Percentiles rank a stretch among this genome's conserved stretches.
phyloP scores from a whole-genome alignment of 2,113 vertebrate species.

The Axis porcinus region DNA sequence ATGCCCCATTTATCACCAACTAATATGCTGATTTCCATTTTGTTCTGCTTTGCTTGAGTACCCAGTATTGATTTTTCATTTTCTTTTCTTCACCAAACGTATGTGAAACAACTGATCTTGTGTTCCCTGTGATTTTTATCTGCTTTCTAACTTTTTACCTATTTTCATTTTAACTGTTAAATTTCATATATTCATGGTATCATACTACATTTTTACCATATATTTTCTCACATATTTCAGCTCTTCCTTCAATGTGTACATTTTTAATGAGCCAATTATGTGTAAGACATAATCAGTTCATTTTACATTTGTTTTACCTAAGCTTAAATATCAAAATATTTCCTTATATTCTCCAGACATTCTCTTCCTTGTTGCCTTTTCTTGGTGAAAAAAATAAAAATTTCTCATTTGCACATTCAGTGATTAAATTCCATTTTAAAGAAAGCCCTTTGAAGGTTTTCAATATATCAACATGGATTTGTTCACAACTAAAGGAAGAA shows the following conservation, averaged over 20 bases:
- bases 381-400: background rate
- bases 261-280: background rate
- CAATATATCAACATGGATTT: background rate
- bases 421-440: conserved; percentile 34
- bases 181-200: background rate
- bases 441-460: background rate
- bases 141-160: background rate
- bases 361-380: background rate
- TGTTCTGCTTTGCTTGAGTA: background rate
- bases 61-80: background rate
- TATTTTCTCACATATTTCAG: background rate
- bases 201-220: background rate
- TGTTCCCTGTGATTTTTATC: background rate
- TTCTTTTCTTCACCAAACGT: background rate
- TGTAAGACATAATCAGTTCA: background rate
- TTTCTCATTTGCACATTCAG: conserved; percentile 21
- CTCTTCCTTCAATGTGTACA: background rate
- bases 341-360: background rate
- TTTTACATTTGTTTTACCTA: background rate
- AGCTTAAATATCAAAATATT: background rate
- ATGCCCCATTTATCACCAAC: background rate
- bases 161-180: background rate
- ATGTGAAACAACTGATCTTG: background rate
- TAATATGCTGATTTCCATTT: background rate
- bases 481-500: background rate